Evolutionary conservation across 1,140 invertebrate genomes (phyloP), one percentile per base, ranked within the genome.

Genomic region (Berghia stephanieae): DNA sequence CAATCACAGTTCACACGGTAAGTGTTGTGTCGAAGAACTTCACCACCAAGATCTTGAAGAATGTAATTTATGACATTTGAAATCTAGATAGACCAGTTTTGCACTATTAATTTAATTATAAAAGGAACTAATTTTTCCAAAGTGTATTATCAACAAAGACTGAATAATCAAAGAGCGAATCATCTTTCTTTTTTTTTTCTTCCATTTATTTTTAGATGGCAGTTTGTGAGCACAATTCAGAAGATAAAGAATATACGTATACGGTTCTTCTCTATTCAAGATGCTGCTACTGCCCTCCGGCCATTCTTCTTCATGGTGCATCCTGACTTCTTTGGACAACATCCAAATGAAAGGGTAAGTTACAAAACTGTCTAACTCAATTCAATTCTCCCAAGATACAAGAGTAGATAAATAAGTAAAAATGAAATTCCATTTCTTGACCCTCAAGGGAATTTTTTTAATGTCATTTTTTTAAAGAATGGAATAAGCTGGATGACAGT

Each of bases 251-350:
- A n/a, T n/a, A 49, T n/a, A 49, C 66, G 13, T 68, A 8, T 57
- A 2, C 71, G 71, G 18, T 52, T 8, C 46, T 68, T 81, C 36
- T 72, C 79, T 16, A 67, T 68, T 6, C 75, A 80, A 46, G 78
- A 88, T 68, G 85, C 85, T 42, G 80, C 87, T 13, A 77, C 95
- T 24, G 96, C 96, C 0, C 90, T 98, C 21, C 91, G 96, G 79
- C 96, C 96, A 1, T 98, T 98, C 88, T 98, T 96, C 88, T 98
- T 98, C 90, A 93, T 93, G 66, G 96, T 98, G 31, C 96, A 98
- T 92, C 96, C 96, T 21, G 96, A 98, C 90, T 90, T 98, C 46
- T 98, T 98, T 92, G 95, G 95, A 73, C 94, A 95, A 88, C 93
- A 94, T 91, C 96, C 96, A 49, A 93, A 92, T 84, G 95, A 97